phyloP scores from a whole-genome alignment of 2,888 invertebrate species.

The Acleris cristana region DNA sequence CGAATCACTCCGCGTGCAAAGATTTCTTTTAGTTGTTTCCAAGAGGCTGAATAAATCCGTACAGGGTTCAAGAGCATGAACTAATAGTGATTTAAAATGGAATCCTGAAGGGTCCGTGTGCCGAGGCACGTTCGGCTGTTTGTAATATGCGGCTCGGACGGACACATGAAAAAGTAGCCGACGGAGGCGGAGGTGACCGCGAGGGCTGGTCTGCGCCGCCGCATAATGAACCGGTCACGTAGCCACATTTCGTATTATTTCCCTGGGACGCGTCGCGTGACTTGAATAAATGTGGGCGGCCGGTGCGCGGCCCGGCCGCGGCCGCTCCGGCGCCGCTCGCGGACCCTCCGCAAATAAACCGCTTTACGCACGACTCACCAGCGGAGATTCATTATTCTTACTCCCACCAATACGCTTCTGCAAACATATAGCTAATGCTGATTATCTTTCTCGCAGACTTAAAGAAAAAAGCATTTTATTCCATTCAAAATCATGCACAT shows the following conservation, averaged over 20 bases:
- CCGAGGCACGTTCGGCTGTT: slow-evolving; percentile 61
- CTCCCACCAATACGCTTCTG: slow-evolving; percentile 56
- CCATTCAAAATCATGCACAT: too few relatives aligned
- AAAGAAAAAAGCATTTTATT: too few relatives aligned
- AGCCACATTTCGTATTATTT: slow-evolving; percentile 84
- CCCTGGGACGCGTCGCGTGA: slow-evolving; percentile 82
- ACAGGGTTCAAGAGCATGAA: slow-evolving; percentile 43
- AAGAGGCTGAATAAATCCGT: slow-evolving; percentile 47
- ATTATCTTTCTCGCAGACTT: slow-evolving; percentile 12
- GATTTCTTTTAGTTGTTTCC: slow-evolving; percentile 31
- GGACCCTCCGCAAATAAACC: slow-evolving; percentile 82
- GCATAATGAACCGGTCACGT: slow-evolving; percentile 84
- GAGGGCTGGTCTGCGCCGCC: slow-evolving; percentile 67
- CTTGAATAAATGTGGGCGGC: slow-evolving; percentile 75
- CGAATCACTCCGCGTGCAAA: slow-evolving; percentile 14
- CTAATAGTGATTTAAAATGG: slow-evolving; percentile 57
- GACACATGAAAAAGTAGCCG: slow-evolving; percentile 49
- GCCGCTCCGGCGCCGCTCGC: slow-evolving; percentile 50
- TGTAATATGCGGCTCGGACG: slow-evolving; percentile 58
- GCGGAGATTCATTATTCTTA: slow-evolving; percentile 82
- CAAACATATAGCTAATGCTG: slow-evolving; percentile 19
- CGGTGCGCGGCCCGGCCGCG: slow-evolving; percentile 55
- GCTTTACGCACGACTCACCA: slow-evolving; percentile 81
- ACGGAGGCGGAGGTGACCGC: slow-evolving; percentile 59
- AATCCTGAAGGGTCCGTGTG: slow-evolving; percentile 53